Conservation (phyloP, 2,797 vertebrate genomes). For the Meda fulgida region DNA sequence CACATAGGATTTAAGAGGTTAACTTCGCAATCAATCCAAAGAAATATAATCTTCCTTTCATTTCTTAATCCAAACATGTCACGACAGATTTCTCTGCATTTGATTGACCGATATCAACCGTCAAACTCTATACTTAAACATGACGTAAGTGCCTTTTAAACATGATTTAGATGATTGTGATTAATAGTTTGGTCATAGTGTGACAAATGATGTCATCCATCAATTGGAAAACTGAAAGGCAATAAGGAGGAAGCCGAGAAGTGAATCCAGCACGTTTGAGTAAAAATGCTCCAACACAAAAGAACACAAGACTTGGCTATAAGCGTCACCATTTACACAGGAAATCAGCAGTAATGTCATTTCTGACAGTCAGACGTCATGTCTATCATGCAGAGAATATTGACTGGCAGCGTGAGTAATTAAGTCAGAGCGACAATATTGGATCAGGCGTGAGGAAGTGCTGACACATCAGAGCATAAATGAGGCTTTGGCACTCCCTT, state of each 20-base stretch:
- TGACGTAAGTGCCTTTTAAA: slow-evolving; percentile 36
- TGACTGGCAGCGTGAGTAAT: slow-evolving; percentile 72
- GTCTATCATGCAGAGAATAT: slow-evolving; percentile 51
- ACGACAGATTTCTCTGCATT: neutral
- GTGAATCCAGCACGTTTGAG: slow-evolving; percentile 9
- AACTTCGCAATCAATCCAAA: neutral
- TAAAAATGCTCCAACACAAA: slow-evolving; percentile 39
- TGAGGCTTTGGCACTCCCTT: slow-evolving; percentile 65
- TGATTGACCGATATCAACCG: slow-evolving; percentile 2
- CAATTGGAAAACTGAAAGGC: slow-evolving; percentile 19
- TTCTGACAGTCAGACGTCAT: slow-evolving; percentile 45
- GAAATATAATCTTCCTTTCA: neutral
- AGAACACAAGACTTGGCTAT: slow-evolving; percentile 32
- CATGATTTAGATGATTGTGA: slow-evolving; percentile 31
- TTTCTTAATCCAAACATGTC: neutral
- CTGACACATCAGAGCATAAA: slow-evolving; percentile 79
- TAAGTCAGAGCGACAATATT: slow-evolving; percentile 78
- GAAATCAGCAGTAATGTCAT: slow-evolving; percentile 55
- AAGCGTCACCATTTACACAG: slow-evolving; percentile 36
- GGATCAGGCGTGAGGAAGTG: slow-evolving; percentile 70
- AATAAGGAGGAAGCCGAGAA: slow-evolving; percentile 3
- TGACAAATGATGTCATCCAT: slow-evolving; percentile 38
- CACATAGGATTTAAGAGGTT: neutral
- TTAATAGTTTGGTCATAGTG: slow-evolving; percentile 23
- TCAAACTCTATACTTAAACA: slow-evolving; percentile 27